Percentiles rank a stretch among this genome's conserved stretches.
phyloP scores from a whole-genome alignment of 2,797 vertebrate genomes.

The Onychomys leucogaster region DNA sequence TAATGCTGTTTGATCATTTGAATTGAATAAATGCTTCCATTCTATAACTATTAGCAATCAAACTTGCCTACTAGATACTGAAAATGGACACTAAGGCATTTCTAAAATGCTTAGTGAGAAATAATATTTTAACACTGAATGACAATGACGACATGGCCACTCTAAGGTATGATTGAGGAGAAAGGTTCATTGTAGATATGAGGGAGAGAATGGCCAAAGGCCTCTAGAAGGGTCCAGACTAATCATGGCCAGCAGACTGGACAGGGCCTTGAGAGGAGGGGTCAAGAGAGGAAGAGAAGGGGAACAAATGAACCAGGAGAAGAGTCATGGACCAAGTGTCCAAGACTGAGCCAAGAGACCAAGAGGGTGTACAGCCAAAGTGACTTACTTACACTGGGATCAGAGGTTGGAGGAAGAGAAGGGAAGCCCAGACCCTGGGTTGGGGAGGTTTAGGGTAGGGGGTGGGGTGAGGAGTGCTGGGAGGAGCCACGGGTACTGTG shows the following conservation, averaged over 20 bases:
- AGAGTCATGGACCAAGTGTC: not conserved
- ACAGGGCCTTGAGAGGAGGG: not conserved
- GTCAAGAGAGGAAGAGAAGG: not conserved
- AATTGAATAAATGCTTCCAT: not conserved
- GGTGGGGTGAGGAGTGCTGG: not conserved
- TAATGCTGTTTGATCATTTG: slow-evolving; percentile 20
- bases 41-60: not conserved
- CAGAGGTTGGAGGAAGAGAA: not conserved
- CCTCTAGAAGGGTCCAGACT: too few species aligned
- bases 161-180: not conserved
- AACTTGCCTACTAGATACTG: not conserved
- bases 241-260: not conserved
- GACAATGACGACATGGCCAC: not conserved
- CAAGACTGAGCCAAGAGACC: not conserved
- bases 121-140: not conserved
- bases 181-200: not conserved
- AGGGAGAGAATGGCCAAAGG: not conserved
- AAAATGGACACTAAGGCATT: not conserved
- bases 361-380: not conserved
- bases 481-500: too few species aligned
- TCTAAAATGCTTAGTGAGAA: slow-evolving; percentile 7
- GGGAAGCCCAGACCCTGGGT: not conserved
- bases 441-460: not conserved
- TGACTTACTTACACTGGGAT: not conserved
- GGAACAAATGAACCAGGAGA: too few species aligned